A percentile compares a stretch with the other conserved stretches of the same genome.
Conservation (phyloP, 1,140 invertebrate genomes). For the Orius insidiosus region DNA sequence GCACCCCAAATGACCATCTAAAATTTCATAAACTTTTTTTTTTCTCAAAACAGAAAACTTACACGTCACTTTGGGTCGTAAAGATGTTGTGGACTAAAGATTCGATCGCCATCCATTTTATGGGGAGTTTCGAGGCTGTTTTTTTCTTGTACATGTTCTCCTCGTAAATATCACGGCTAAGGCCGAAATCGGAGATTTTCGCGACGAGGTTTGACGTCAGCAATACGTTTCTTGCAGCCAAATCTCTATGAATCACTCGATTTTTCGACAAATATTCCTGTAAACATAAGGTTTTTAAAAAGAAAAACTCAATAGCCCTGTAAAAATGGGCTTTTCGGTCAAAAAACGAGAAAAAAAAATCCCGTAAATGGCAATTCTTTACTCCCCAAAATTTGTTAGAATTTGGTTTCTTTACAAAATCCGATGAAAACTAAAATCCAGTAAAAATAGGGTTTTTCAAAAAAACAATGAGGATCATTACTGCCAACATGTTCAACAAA, state of each 20-base stretch:
- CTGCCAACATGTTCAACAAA: too few relatives aligned
- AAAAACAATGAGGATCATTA: too few relatives aligned
- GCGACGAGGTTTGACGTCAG: constrained; percentile 39
- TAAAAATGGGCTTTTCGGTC: too few relatives aligned
- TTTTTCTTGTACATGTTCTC: constrained; percentile 59
- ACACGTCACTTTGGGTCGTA: constrained; percentile 78
- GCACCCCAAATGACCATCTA: constrained; percentile 83
- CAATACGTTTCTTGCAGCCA: constrained; percentile 80
- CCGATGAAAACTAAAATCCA: too few relatives aligned
- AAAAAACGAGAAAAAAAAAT: too few relatives aligned
- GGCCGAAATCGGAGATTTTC: constrained; percentile 24
- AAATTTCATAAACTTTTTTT: too few relatives aligned
- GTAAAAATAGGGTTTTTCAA: too few relatives aligned
- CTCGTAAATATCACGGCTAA: constrained; percentile 74
- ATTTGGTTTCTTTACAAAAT: too few relatives aligned
- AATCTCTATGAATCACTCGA: constrained; percentile 70
- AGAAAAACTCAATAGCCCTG: too few relatives aligned
- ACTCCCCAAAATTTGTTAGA: too few relatives aligned
- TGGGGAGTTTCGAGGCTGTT: constrained; percentile 59
- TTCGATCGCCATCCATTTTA: constrained; percentile 87
- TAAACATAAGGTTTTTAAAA: too few relatives aligned
- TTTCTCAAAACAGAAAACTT: constrained; percentile 18
- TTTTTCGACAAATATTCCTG: constrained; percentile 52
- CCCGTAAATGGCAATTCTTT: too few relatives aligned
- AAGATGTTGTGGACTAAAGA: constrained; percentile 77